Base-by-base conservation (phyloP, 2,113 vertebrate genomes). In the Vicugna pacos region DNA sequence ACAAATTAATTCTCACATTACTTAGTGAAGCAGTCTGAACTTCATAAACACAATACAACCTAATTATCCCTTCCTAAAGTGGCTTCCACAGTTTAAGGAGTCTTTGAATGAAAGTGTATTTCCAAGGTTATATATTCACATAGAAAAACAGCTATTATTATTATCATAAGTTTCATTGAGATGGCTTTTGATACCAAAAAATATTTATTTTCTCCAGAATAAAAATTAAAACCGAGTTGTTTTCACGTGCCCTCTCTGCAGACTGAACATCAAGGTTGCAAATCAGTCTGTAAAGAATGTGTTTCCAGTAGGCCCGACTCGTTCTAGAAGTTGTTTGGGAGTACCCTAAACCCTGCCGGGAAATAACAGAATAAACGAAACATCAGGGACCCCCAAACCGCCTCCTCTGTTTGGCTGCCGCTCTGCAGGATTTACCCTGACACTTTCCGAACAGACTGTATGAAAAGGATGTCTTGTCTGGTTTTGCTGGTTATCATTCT, bases 401-500 rank as follows among this genome's bases (percentile, higher is more conserved):
- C 73, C 60, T 90, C 92, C 94, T 82, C 77, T 67, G 73, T 96
- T 96, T 52, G 79, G 97, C 97, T 46, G 93, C 93, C 89, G 30
- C 76, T 98, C 88, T 96, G 94, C 64, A 92, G 97, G 96, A 98
- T 98, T 98, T 97, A 96, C 89, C 89, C 97, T 98, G 97, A 98
- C 98, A 96, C 96, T 97, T 97, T 87, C 95, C 92, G 91, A 98
- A 98, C 98, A 98, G 95, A 86, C 96, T 97, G 92, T 58, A n/a
- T 92, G 97, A 97, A 98, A 98, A 95, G 96, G 88, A 97, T 95
- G 97, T 98, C 98, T 98, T 97, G 95, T 98, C 98, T 98, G 93
- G 93, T 98, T 98, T 96, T 90, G 75, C 93, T 94, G 95, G 97
- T 98, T 98, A 98, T 98, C 98, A 98, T 97, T 98, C 98, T 98